These are phyloP conservation scores for Heliothis subflexa DNA, from an alignment of 1,140 invertebrate genomes.

Conservation along the genomic window DNA sequence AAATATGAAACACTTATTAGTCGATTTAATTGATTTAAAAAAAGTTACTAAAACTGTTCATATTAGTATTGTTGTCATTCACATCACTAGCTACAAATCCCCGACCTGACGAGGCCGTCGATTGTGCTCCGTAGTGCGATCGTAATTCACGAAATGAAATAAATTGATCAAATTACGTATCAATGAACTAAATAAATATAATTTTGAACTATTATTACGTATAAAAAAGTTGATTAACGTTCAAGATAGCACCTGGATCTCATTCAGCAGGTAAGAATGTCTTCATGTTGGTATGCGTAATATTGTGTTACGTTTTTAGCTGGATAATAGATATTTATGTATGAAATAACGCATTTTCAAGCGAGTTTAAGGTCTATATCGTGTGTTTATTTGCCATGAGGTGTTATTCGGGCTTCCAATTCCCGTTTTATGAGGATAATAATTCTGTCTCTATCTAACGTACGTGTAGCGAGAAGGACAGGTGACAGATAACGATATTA, in stretches of 20 bases:
- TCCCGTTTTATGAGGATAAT: neutral
- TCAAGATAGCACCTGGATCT: neutral
- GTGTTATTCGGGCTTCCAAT: neutral
- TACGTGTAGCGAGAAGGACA: neutral
- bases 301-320: no score
- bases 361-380: neutral
- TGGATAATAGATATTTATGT: neutral
- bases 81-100: slow-evolving; percentile 14
- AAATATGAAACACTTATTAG: no score
- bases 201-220: neutral
- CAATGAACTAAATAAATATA: neutral
- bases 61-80: no score
- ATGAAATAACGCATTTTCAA: neutral
- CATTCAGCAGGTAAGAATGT: slow-evolving; percentile 12
- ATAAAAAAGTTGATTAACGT: neutral
- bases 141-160: slow-evolving; percentile 8
- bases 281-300: neutral
- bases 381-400: neutral
- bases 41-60: no score
- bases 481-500: slow-evolving; percentile 4
- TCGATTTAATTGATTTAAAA: no score
- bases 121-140: neutral
- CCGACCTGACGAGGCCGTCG: neutral
- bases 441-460: slow-evolving; percentile 9
- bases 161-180: neutral